These are phyloP conservation scores for Noctua pronuba DNA, from an alignment of 2,888 invertebrate genomes.

Conservation along the genomic window DNA sequence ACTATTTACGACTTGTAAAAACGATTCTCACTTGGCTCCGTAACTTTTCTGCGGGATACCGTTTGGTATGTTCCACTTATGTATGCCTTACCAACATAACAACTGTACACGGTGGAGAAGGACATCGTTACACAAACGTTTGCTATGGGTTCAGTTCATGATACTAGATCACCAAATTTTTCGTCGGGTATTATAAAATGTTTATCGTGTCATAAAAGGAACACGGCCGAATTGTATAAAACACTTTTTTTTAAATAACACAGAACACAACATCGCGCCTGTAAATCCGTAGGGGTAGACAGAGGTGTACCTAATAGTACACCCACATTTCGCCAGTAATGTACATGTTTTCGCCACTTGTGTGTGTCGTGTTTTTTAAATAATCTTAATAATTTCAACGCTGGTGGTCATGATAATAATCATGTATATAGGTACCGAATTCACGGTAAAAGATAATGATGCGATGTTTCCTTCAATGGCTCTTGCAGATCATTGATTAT, in stretches of 20 bases:
- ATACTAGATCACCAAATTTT: not conserved
- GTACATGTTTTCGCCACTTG: too few relatives aligned
- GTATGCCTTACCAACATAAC: not conserved
- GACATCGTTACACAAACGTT: not conserved
- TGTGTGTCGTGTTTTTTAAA: too few relatives aligned
- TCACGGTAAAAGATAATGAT: not conserved
- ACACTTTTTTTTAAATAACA: too few relatives aligned
- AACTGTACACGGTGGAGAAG: not conserved
- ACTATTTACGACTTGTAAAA: slow-evolving; percentile 83
- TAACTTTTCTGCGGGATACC: slow-evolving; percentile 75
- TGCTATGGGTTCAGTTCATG: not conserved
- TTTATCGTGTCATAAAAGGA: not conserved
- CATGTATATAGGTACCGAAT: not conserved
- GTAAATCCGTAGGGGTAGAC: too few relatives aligned
- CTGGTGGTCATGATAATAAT: not conserved
- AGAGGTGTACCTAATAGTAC: too few relatives aligned
- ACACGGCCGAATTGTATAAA: not conserved
- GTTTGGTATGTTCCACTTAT: slow-evolving; percentile 66
- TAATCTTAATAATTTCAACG: not conserved
- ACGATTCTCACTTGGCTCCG: slow-evolving; percentile 74
- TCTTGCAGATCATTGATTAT: not conserved
- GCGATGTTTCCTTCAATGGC: not conserved
- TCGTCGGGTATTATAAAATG: not conserved
- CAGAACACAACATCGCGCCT: too few relatives aligned
- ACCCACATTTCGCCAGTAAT: too few relatives aligned